Conservation (phyloP, 2,113 vertebrate species). For the Varanus salvator region DNA sequence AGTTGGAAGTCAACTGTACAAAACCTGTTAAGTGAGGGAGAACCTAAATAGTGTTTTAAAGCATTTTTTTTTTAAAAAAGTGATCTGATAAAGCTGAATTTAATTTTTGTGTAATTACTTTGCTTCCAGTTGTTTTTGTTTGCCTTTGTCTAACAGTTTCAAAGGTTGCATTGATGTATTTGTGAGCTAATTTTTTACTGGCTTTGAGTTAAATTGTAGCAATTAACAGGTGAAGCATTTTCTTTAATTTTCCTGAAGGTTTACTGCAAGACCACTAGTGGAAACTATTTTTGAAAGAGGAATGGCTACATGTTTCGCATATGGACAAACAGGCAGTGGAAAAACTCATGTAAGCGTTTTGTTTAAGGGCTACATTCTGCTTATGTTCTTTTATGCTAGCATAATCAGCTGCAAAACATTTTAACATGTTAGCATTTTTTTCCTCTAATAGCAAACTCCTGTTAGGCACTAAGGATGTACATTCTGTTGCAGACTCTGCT, state of each 20-base stretch:
- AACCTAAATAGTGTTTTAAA: neutral
- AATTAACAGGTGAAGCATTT: neutral
- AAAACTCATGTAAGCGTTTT: slow-evolving; percentile 93
- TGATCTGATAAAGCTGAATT: neutral
- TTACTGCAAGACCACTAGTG: slow-evolving; percentile 95
- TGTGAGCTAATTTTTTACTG: neutral
- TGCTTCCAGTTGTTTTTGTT: neutral
- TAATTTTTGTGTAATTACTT: neutral
- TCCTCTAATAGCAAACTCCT: neutral
- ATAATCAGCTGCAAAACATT: neutral
- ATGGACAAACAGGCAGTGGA: slow-evolving; percentile 97
- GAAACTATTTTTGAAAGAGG: slow-evolving; percentile 98
- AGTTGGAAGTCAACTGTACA: neutral
- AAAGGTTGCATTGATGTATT: neutral
- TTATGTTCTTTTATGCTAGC: neutral
- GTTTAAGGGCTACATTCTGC: neutral
- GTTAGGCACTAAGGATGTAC: neutral
- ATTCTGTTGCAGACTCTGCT: neutral
- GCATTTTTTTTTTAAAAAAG: neutral
- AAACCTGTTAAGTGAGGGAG: neutral
- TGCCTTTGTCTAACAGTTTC: neutral
- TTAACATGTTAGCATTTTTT: neutral
- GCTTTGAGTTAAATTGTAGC: neutral
- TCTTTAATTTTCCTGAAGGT: slow-evolving; percentile 79
- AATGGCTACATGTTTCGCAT: slow-evolving; percentile 98